A percentile compares a stretch with the other conserved stretches of the same genome.
phyloP scores from a whole-genome alignment of 2,797 vertebrate species.

The Huso huso region DNA sequence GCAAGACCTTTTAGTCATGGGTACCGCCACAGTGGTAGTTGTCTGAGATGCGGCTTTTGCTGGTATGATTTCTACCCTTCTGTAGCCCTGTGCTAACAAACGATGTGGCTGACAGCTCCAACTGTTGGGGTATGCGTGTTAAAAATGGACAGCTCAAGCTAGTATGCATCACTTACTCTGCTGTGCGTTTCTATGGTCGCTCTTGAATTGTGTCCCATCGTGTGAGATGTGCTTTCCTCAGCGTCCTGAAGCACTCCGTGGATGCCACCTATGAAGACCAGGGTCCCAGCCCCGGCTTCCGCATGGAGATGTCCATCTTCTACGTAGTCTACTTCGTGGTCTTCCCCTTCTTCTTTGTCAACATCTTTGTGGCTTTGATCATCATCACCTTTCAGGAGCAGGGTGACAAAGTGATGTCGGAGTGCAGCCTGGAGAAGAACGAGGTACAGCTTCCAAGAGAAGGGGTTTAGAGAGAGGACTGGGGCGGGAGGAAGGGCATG shows the following conservation, averaged over 20 bases:
- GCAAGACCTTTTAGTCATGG: no score
- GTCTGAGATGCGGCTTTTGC: no score
- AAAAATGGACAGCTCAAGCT: no score
- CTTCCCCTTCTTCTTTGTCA: slow-evolving; percentile 98
- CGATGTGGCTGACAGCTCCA: no score
- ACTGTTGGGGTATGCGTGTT: no score
- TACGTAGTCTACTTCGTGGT: slow-evolving; percentile 97
- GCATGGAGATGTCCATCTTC: slow-evolving; percentile 97
- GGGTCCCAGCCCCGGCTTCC: slow-evolving; percentile 87
- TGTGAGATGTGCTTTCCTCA: slow-evolving; percentile 35
- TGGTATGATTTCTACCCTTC: no score
- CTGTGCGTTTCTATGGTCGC: no score
- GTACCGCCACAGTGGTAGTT: no score
- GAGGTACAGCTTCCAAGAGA: slow-evolving; percentile 58
- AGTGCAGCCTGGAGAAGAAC: slow-evolving; percentile 95
- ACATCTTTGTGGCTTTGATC: slow-evolving; percentile 96
- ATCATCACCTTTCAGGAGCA: slow-evolving; percentile 98
- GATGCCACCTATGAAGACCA: slow-evolving; percentile 91
- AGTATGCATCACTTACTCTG: no score
- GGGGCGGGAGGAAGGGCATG: no score
- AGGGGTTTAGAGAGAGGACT: no score
- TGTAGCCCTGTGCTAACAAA: no score
- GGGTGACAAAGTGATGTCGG: slow-evolving; percentile 92
- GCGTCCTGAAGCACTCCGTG: slow-evolving; percentile 92
- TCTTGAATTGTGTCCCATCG: background rate